Percentiles rank a stretch among this genome's conserved stretches.
Evolutionary conservation across 2,888 invertebrate genomes (phyloP).

Genomic region (Oscheius sp.): DNA sequence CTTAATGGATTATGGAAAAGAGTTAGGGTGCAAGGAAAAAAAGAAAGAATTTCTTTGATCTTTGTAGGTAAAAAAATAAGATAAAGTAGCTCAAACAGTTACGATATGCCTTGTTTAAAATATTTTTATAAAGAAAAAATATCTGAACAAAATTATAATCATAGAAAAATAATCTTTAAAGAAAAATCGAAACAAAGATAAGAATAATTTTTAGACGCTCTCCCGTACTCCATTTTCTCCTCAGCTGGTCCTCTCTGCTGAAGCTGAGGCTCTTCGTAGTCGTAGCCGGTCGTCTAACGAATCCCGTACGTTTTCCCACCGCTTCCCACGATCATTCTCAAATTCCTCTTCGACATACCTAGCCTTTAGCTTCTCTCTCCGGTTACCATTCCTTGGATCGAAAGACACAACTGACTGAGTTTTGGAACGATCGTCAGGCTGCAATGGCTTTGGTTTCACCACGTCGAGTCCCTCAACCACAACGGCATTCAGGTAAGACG

Average conservation of each 20-base stretch:
- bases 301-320: conserved; percentile 6
- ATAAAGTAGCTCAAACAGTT: too few species aligned
- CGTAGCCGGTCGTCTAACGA: conserved; percentile 25
- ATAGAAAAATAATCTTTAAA: too few species aligned
- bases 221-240: conserved; percentile 21
- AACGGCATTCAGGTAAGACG: conserved; percentile 4
- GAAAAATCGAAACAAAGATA: too few species aligned
- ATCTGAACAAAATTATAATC: too few species aligned
- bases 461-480: conserved; percentile 32
- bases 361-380: conserved; percentile 18
- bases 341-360: not conserved
- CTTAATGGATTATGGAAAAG: too few species aligned
- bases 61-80: too few species aligned
- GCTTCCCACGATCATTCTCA: not conserved
- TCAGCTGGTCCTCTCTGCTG: conserved; percentile 12
- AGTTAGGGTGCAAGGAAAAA: too few species aligned
- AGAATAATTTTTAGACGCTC: conserved; percentile 9
- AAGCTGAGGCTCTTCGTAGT: conserved; percentile 17
- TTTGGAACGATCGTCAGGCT: conserved; percentile 33
- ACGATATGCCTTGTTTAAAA: too few species aligned
- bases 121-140: too few species aligned
- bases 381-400: conserved; percentile 62
- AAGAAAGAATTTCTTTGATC: too few species aligned
- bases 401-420: conserved; percentile 55
- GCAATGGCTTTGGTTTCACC: conserved; percentile 44